These are phyloP conservation scores for Ophiothrix spiculata DNA, from an alignment of 35 echinoderm and acorn worm genomes.

Conservation along the genomic window DNA sequence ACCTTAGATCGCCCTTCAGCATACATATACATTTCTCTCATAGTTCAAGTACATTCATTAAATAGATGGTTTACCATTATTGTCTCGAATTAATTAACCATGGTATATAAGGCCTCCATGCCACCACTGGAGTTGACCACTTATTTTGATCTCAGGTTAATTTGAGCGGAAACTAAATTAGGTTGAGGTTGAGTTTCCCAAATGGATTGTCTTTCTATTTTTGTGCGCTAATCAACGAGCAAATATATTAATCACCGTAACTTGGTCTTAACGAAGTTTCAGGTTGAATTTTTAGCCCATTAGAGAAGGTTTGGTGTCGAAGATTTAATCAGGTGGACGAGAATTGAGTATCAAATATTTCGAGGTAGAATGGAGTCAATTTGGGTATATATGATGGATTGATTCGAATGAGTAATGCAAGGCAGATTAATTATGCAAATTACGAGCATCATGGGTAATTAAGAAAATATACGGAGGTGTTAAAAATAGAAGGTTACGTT, in stretches of 20 bases:
- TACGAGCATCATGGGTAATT: background rate
- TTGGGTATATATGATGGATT: background rate
- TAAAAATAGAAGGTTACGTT: background rate
- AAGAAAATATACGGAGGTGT: background rate
- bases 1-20: too few species aligned
- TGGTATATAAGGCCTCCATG: too few species aligned
- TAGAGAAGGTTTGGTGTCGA: background rate
- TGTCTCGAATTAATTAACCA: too few species aligned
- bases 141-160: background rate
- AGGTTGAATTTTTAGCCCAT: too few species aligned
- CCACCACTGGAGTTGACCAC: too few species aligned
- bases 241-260: background rate
- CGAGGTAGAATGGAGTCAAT: background rate
- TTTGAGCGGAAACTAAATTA: background rate
- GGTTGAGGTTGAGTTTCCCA: background rate
- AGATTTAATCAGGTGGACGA: background rate
- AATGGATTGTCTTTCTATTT: background rate
- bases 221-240: background rate
- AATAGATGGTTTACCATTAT: too few species aligned
- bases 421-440: background rate
- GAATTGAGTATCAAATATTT: background rate
- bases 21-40: too few species aligned
- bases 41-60: too few species aligned
- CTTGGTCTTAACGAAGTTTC: background rate
- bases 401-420: background rate